Conservation (phyloP, 2,888 invertebrate species). For the Catonia carolina region DNA sequence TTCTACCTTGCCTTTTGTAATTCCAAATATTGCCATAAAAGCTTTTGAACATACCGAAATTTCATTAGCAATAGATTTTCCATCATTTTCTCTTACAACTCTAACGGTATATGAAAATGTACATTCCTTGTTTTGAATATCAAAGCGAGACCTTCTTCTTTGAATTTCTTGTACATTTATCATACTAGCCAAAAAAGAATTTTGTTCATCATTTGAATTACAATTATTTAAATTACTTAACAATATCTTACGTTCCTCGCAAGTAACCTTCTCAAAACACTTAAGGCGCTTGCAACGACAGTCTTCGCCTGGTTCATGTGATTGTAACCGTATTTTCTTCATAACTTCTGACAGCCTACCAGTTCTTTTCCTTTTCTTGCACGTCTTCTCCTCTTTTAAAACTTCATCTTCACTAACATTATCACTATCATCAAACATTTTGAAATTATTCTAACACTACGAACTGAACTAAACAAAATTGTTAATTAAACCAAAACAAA, state of each 20-base stretch:
- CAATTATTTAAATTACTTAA: neutral
- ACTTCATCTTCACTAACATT: too few relatives aligned
- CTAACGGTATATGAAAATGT: neutral
- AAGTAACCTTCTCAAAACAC: neutral
- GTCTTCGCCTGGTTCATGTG: neutral
- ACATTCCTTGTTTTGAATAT: neutral
- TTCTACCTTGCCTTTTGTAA: conserved; percentile 13
- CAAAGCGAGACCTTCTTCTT: neutral
- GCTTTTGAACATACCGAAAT: conserved; percentile 2
- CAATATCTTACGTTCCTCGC: neutral
- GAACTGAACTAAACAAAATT: too few relatives aligned
- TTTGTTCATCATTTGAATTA: neutral
- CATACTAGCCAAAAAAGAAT: neutral
- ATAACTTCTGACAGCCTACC: neutral
- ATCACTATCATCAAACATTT: too few relatives aligned
- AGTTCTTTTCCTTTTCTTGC: neutral
- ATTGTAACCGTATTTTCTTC: neutral
- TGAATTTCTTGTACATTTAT: neutral
- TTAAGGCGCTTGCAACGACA: neutral
- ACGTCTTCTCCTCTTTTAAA: too few relatives aligned
- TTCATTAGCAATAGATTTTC: neutral
- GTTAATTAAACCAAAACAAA: too few relatives aligned
- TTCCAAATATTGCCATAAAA: conserved; percentile 13
- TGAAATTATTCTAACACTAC: too few relatives aligned
- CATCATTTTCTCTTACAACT: neutral